Percentiles rank a stretch among this genome's conserved stretches.
These are phyloP conservation scores for Knipowitschia caucasica DNA, from an alignment of 2,797 vertebrate species.

Conservation along the genomic window DNA sequence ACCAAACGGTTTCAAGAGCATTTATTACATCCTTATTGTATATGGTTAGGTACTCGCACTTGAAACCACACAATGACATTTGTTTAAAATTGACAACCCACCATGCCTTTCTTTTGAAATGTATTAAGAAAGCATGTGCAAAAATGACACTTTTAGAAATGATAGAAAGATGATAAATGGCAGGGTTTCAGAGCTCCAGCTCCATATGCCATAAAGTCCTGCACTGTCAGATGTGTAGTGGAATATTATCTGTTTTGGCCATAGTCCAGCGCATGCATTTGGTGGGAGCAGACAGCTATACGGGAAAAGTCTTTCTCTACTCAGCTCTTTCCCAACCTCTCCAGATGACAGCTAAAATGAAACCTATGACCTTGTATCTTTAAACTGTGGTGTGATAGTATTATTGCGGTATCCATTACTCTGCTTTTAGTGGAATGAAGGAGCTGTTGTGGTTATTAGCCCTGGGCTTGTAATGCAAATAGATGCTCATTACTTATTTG, in stretches of 20 bases:
- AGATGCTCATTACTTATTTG: constrained; percentile 64
- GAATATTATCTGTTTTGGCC: constrained; percentile 42
- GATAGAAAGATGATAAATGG: background rate
- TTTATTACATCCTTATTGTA: no score
- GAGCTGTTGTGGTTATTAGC: constrained; percentile 51
- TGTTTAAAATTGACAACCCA: no score
- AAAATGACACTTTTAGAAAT: background rate
- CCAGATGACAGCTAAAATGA: constrained; percentile 48
- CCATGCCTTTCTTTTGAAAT: no score
- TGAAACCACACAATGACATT: no score
- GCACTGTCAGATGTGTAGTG: background rate
- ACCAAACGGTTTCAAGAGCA: no score
- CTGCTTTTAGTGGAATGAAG: constrained; percentile 63
- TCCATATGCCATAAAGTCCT: background rate
- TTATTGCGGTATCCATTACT: constrained; percentile 54
- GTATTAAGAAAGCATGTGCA: no score
- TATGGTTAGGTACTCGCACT: no score
- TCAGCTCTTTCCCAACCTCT: constrained; percentile 58
- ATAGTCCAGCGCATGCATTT: constrained; percentile 53
- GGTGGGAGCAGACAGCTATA: constrained; percentile 37
- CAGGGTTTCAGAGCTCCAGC: background rate
- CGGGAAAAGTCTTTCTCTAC: constrained; percentile 42
- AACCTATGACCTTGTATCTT: constrained; percentile 50
- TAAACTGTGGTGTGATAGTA: constrained; percentile 39
- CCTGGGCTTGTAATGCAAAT: constrained; percentile 52